These are phyloP conservation scores for Proterorhinus semilunaris DNA, from an alignment of 2,113 vertebrate genomes.

Conservation along the genomic window DNA sequence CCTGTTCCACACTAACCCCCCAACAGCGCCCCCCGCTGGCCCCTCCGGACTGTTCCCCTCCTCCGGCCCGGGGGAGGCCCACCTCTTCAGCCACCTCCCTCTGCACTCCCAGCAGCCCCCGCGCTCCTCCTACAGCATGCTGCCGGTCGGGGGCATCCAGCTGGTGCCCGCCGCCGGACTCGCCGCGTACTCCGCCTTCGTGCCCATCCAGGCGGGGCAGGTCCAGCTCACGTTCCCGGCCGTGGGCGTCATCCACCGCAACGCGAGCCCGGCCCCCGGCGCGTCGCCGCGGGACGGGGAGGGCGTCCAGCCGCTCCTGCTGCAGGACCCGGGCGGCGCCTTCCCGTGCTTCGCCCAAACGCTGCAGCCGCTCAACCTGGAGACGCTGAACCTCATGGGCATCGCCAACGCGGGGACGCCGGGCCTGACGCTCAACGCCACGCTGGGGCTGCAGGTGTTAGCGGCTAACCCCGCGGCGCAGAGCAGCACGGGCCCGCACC, in stretches of 20 bases:
- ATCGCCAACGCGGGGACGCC: slow-evolving; percentile 78
- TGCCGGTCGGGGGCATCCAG: slow-evolving; percentile 91
- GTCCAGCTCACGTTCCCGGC: slow-evolving; percentile 93
- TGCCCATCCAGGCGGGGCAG: slow-evolving; percentile 87
- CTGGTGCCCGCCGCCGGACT: slow-evolving; percentile 87
- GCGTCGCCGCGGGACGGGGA: slow-evolving; percentile 25
- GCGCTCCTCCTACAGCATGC: slow-evolving; percentile 84
- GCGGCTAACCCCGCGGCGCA: slow-evolving; percentile 77
- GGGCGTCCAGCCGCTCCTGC: slow-evolving; percentile 57
- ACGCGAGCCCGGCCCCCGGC: slow-evolving; percentile 69
- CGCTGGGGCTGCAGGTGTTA: slow-evolving; percentile 90
- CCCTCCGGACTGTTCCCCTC: slow-evolving; percentile 13
- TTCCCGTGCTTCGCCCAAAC: slow-evolving; percentile 85
- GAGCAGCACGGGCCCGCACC: slow-evolving; percentile 77
- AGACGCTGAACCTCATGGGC: slow-evolving; percentile 86
- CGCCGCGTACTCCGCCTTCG: slow-evolving; percentile 90
- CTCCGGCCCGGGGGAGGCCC: slow-evolving; percentile 68
- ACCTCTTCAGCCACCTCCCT: slow-evolving; percentile 94
- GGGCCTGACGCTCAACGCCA: slow-evolving; percentile 84
- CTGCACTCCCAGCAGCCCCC: slow-evolving; percentile 90
- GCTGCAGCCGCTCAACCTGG: slow-evolving; percentile 81
- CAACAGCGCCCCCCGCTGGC: background rate
- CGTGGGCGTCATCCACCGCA: slow-evolving; percentile 87
- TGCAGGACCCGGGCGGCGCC: slow-evolving; percentile 79
- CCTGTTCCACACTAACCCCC: slow-evolving; percentile 47